phyloP scores from a whole-genome alignment of 2,113 vertebrate species.

The Anguilla rostrata region DNA sequence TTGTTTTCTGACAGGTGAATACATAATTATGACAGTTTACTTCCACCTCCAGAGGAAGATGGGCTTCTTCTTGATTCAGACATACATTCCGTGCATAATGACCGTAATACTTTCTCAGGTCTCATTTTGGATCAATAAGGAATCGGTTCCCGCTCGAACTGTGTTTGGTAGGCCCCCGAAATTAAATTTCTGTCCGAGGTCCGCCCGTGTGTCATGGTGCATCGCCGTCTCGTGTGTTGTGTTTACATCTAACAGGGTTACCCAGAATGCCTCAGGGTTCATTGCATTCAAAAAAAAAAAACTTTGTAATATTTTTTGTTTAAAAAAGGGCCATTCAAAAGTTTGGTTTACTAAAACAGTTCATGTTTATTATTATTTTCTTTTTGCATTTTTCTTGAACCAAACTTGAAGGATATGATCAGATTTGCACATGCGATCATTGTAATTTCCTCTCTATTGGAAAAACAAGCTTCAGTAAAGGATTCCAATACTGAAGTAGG shows the following conservation, averaged over 20 bases:
- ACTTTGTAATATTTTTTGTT: no score
- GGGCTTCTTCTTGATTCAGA: slow-evolving; percentile 98
- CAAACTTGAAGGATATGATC: background rate
- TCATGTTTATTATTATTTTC: background rate
- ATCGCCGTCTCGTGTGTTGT: background rate
- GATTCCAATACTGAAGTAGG: slow-evolving; percentile 50
- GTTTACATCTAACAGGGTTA: slow-evolving; percentile 20
- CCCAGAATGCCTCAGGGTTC: background rate
- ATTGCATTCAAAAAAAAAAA: background rate
- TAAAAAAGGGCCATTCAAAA: background rate
- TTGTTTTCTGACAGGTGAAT: slow-evolving; percentile 83
- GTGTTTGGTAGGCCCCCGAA: slow-evolving; percentile 83
- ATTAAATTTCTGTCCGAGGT: slow-evolving; percentile 27
- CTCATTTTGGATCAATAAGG: slow-evolving; percentile 98
- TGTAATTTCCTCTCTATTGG: slow-evolving; percentile 39
- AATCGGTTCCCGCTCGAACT: slow-evolving; percentile 92
- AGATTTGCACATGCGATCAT: slow-evolving; percentile 39
- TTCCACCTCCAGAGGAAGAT: slow-evolving; percentile 97
- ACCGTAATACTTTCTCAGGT: slow-evolving; percentile 95
- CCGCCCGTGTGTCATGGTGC: background rate
- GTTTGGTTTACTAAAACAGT: slow-evolving; percentile 10
- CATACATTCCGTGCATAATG: slow-evolving; percentile 96
- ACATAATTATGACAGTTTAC: slow-evolving; percentile 94
- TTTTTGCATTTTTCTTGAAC: background rate
- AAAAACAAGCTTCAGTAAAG: slow-evolving; percentile 5